Base-by-base conservation (phyloP, 2,888 invertebrate species). In the Crepidodera aurea region DNA sequence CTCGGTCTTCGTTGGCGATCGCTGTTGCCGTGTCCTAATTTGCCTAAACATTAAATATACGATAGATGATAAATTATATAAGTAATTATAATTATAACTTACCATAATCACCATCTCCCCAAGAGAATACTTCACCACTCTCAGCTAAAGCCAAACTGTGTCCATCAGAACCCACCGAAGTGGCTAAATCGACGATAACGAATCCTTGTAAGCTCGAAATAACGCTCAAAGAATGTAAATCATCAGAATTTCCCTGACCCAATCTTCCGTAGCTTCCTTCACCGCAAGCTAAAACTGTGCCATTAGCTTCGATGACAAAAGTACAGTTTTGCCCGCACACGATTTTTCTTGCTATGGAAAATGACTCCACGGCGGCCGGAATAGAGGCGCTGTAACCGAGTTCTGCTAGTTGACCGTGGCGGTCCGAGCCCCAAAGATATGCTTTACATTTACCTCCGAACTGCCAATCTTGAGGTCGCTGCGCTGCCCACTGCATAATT, bases 31-130 rank as follows among this genome's bases (percentile, higher is more conserved):
- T 88, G 88, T 0, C 88, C 88, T 29, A 88, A 77, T 77, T 87
- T 87, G 18, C 68, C 67, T 67, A 18, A 32, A 57, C 51, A 25
- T 8, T 37, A n/a, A 16, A 42, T 8, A 8, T 7, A 8, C 10
- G 32, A 32, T 10, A 13, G 13, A 37, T 2, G 13, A 37, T 12
- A 37, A 2, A 4, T 32, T 13, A 13, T 13, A 3, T 13, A 13
- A 5, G 1, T 37, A 37, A 37, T 13, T 15, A 1, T 32, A 1
- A 42, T 55, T 19, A 12, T 27, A 88, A 78, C 77, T 87, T 87
- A 6, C 88, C 88, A 74, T 86, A 87, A 76, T 88, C 87, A 0
- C 88, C 88, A 73, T 88, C 87, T 7, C 87, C 88, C 87, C 87
- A 88, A 15, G 86, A 86, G 73, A 87, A 88, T 8, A 88, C 87